phyloP scores from a whole-genome alignment of 2,797 vertebrate genomes.

The Arnoldichthys spilopterus region DNA sequence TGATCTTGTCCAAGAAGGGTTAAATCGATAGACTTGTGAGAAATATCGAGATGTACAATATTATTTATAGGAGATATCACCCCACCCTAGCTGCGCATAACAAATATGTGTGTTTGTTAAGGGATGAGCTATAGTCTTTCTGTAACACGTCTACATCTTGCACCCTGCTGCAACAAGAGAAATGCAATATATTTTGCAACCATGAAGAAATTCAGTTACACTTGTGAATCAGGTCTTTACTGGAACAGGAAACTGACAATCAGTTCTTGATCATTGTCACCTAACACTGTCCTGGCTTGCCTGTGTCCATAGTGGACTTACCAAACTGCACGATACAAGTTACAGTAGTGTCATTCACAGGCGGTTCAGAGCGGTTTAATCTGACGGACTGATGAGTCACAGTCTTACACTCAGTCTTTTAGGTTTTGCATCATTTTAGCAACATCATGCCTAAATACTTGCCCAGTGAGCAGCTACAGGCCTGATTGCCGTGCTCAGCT shows the following conservation, averaged over 20 bases:
- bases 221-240: constrained; percentile 44
- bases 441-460: constrained; percentile 35
- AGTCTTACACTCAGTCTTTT: constrained; percentile 35
- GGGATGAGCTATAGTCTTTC: too few species aligned
- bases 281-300: neutral
- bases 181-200: constrained; percentile 16
- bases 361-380: constrained; percentile 2
- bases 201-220: constrained; percentile 12
- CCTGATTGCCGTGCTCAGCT: constrained; percentile 11
- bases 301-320: neutral
- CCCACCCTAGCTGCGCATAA: too few species aligned
- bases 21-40: too few species aligned
- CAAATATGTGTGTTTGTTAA: neutral
- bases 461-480: neutral
- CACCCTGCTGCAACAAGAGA: constrained; percentile 7
- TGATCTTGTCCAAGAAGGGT: too few species aligned
- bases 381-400: constrained; percentile 52
- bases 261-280: constrained; percentile 9
- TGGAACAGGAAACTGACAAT: constrained; percentile 43
- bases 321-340: neutral
- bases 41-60: too few species aligned
- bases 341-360: constrained; percentile 24
- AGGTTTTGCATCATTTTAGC: constrained; percentile 53
- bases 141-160: neutral
- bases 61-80: too few species aligned